Evolutionary conservation across 2,888 invertebrate genomes (phyloP).

Genomic region (Monoplex corrugatus): DNA sequence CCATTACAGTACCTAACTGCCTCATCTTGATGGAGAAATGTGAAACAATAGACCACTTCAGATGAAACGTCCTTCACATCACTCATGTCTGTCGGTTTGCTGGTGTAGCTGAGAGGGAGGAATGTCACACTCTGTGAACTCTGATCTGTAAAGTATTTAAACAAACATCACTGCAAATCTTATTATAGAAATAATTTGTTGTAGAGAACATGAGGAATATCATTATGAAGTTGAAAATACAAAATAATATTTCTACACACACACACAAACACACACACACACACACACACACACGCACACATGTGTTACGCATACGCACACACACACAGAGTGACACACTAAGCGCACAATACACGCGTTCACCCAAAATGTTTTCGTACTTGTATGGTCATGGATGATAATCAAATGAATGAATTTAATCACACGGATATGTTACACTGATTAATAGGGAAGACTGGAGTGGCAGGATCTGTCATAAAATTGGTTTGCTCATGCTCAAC

Average conservation of each 20-base stretch:
- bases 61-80: background rate
- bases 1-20: background rate
- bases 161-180: slow-evolving; percentile 29
- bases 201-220: slow-evolving; percentile 13
- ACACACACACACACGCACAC: background rate
- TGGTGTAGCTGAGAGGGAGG: slow-evolving; percentile 19
- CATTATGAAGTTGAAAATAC: background rate
- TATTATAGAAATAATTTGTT: no score
- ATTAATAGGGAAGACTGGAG: no score
- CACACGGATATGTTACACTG: no score
- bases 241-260: background rate
- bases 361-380: no score
- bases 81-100: background rate
- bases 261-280: background rate
- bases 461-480: no score
- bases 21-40: slow-evolving; percentile 25
- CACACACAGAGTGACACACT: no score
- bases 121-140: slow-evolving; percentile 21
- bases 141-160: slow-evolving; percentile 55
- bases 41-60: slow-evolving; percentile 46
- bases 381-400: no score
- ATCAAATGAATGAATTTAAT: no score
- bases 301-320: background rate
- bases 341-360: no score
- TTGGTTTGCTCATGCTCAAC: no score